Evolutionary conservation across 2,797 vertebrate species (phyloP), one percentile per base, ranked within the genome.

Genomic region (Clamator glandarius): DNA sequence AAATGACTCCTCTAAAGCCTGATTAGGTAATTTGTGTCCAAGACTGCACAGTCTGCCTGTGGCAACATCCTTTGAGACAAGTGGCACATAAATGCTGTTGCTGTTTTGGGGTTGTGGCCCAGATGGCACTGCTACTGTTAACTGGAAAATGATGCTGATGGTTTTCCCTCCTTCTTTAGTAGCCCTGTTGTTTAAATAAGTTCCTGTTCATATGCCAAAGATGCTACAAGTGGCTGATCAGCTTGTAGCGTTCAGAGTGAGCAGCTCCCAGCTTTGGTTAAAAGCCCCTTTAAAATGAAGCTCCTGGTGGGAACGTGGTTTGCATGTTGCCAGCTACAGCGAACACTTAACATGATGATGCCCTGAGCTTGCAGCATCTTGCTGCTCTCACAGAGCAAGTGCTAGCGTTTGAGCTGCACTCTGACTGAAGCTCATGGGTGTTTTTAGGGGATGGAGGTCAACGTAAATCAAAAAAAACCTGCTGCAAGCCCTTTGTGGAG

Each of bases 151-250:
- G 3, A 23, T 70, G 64, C 21, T 63, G 52, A 3, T 75, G 31
- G 8, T 8, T 42, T 59, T 17, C 12, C 12, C 12, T 36, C 29
- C 17, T 18, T 39, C 21, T 31, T 1, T 6, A 62, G 35, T 12
- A 52, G 36, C 39, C 84, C 23, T 11, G 0, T 3, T 63, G 88
- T 51, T 20, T 0, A 52, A n/a, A 4, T 25, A 6, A 21, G 52
- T 77, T 74, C 36, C 11, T 41, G 0, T 28, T 70, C 2, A 3
- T 28, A 11, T 68, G 36, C 76, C 4, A 5, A 8, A 74, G 54
- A 58, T 78, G 36, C 50, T 84, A 2, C 50, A 46, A 50, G 57
- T 58, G 46, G 13, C 13, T 48, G 42, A 11, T 59, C 3, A 28
- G 21, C n/a, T 36, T 9, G 51, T 35, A 58, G 8, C 25, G 5